Percentiles rank a stretch among this genome's conserved stretches.
phyloP scores from a whole-genome alignment of 64 coral and sea anemone genomes.

The Anthopleura sola region DNA sequence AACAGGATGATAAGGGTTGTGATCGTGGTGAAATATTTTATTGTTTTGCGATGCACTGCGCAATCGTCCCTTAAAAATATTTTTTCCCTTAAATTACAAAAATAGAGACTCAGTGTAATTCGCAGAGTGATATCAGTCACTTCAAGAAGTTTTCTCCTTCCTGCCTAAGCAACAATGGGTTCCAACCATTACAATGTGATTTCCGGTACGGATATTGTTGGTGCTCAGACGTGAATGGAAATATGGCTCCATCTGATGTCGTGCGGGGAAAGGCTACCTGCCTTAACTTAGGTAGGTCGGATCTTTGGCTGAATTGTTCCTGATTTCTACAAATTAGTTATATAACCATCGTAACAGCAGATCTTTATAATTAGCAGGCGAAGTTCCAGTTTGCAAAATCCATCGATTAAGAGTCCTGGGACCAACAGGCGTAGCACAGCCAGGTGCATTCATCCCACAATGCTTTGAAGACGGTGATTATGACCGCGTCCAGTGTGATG shows the following conservation, averaged over 20 bases:
- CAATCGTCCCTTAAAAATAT: background rate
- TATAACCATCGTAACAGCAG: no score
- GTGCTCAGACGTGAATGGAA: constrained; percentile 64
- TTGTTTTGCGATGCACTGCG: no score
- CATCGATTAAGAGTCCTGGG: constrained; percentile 37
- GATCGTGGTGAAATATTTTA: no score
- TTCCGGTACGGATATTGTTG: constrained; percentile 67
- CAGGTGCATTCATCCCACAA: constrained; percentile 41
- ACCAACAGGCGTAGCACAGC: constrained; percentile 39
- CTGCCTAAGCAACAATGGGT: constrained; percentile 21
- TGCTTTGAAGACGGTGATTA: constrained; percentile 67
- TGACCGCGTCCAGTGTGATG: constrained; percentile 62
- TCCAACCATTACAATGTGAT: constrained; percentile 48
- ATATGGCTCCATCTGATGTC: background rate
- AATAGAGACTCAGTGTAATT: background rate
- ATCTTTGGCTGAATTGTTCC: no score
- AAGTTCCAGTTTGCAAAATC: constrained; percentile 30
- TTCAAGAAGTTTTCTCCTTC: constrained; percentile 33
- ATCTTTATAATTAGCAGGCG: background rate
- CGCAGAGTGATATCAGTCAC: background rate
- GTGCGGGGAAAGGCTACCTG: background rate
- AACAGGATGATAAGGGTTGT: no score
- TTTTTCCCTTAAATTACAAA: background rate
- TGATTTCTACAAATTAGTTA: no score
- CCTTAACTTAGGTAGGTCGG: background rate